Percentiles rank a stretch among this genome's conserved stretches.
phyloP scores from a whole-genome alignment of 2,797 vertebrate species.

The Pteropus rufus region DNA sequence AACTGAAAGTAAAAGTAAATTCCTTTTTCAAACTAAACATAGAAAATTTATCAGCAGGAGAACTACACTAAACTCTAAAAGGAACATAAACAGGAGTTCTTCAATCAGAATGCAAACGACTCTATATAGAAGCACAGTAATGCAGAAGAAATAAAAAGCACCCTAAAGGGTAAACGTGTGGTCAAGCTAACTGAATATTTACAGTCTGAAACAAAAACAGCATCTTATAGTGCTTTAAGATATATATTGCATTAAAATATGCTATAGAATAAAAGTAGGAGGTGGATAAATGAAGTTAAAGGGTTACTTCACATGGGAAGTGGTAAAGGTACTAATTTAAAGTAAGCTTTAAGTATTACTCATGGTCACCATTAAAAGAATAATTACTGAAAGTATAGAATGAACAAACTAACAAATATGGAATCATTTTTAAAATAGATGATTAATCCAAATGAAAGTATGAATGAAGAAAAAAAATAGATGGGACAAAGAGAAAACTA shows the following conservation, averaged over 20 bases:
- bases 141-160: neutral
- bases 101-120: neutral
- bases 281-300: neutral
- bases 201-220: neutral
- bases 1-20: neutral
- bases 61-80: neutral
- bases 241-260: neutral
- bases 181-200: neutral
- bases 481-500: neutral
- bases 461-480: neutral
- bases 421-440: neutral
- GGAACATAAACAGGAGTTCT: neutral
- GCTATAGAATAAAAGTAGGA: neutral
- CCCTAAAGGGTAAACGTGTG: neutral
- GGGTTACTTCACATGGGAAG: neutral
- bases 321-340: neutral
- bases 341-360: neutral
- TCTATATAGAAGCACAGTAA: neutral
- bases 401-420: neutral
- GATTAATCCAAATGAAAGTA: neutral
- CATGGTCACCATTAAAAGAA: neutral
- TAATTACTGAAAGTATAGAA: neutral
- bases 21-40: neutral
- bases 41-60: neutral
- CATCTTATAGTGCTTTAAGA: neutral